These are phyloP conservation scores for Bedellia somnulentella DNA, from an alignment of 2,888 invertebrate species.

Conservation along the genomic window DNA sequence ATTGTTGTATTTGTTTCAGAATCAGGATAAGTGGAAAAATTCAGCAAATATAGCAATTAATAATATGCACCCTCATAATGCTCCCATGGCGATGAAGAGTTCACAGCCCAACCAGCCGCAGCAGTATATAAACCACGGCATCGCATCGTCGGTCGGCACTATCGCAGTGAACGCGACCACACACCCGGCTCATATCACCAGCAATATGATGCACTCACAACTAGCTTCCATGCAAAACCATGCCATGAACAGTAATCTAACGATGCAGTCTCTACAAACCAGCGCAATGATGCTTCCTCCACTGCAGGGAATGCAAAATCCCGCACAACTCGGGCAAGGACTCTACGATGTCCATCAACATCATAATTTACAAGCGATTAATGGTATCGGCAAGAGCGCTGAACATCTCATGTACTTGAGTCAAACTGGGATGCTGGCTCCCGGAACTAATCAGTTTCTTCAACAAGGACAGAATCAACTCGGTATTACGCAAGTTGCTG, in stretches of 20 bases:
- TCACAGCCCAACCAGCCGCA: constrained; percentile 51
- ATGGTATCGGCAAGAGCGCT: constrained; percentile 50
- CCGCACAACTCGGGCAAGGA: constrained; percentile 52
- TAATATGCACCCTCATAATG: constrained; percentile 61
- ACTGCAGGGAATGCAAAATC: constrained; percentile 51
- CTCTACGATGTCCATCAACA: constrained; percentile 53
- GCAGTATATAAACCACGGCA: constrained; percentile 49
- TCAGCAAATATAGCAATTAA: constrained; percentile 61
- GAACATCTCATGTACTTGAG: constrained; percentile 55
- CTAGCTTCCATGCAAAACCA: constrained; percentile 55
- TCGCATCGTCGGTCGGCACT: constrained; percentile 47
- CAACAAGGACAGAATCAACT: constrained; percentile 66
- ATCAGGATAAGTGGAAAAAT: constrained; percentile 86
- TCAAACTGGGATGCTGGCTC: constrained; percentile 58
- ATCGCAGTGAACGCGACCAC: constrained; percentile 50
- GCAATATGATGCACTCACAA: constrained; percentile 58
- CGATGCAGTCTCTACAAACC: constrained; percentile 32
- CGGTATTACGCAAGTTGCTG: constrained; percentile 50
- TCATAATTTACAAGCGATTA: constrained; percentile 52
- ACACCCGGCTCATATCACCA: constrained; percentile 46
- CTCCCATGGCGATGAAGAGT: constrained; percentile 46
- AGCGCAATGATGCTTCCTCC: constrained; percentile 55
- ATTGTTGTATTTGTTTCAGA: constrained; percentile 65
- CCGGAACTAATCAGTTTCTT: constrained; percentile 62
- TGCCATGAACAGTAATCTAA: constrained; percentile 39